Conservation (phyloP, 1,140 invertebrate species). For the Lordiphosa collinella region DNA sequence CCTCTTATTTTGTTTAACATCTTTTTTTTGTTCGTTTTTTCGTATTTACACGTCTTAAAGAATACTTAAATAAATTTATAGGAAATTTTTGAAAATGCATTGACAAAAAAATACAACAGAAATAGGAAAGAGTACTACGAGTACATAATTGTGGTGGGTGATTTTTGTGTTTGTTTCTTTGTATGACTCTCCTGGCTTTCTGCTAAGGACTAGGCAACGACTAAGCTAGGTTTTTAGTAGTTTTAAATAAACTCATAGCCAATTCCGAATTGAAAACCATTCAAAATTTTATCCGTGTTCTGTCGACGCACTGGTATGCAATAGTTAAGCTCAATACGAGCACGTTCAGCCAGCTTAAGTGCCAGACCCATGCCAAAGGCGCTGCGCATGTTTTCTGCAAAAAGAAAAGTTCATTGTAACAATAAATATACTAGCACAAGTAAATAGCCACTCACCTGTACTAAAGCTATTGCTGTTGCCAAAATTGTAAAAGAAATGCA, state of each 20-base stretch:
- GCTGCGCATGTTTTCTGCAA: constrained; percentile 69
- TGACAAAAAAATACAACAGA: constrained; percentile 54
- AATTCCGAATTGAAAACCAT: constrained; percentile 78
- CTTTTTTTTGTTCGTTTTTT: constrained; percentile 22
- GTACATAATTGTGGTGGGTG: constrained; percentile 19
- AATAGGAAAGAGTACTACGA: constrained; percentile 17
- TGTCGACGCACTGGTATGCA: constrained; percentile 63
- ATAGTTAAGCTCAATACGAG: constrained; percentile 79
- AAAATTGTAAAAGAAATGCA: constrained; percentile 78
- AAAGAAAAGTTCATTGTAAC: neutral
- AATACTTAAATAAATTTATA: constrained; percentile 55
- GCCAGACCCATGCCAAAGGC: constrained; percentile 70
- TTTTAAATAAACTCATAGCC: constrained; percentile 76
- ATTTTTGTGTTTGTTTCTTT: neutral
- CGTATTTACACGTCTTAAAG: constrained; percentile 59
- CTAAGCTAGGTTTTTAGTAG: constrained; percentile 20
- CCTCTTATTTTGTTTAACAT: constrained; percentile 9
- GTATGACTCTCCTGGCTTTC: constrained; percentile 44
- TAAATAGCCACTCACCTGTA: constrained; percentile 53
- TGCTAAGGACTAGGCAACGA: constrained; percentile 11
- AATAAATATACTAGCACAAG: no score
- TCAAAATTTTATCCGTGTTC: constrained; percentile 39
- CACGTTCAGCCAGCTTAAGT: constrained; percentile 70
- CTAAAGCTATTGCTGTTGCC: constrained; percentile 72
- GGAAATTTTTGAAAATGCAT: constrained; percentile 57